Conservation (phyloP, 2,113 vertebrate genomes). For the Bubalus kerabau region DNA sequence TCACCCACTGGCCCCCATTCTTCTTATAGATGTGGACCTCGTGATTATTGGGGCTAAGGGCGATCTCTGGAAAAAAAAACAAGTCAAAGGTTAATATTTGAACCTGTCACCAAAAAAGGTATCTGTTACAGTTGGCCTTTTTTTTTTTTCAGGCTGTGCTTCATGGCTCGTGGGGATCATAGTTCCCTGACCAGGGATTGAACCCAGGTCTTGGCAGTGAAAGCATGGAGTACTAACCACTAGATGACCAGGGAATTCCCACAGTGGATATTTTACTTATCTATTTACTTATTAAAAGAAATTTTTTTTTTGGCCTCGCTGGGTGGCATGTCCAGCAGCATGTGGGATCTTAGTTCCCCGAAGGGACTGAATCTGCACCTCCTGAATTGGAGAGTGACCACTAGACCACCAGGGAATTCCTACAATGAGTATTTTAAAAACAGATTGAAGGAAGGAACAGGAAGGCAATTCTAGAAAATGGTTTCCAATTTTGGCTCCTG, state of each 20-base stretch:
- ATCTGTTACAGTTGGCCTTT: not conserved
- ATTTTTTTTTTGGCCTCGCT: not conserved
- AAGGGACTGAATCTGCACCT: not conserved
- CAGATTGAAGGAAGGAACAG: not conserved
- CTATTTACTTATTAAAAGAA: not conserved
- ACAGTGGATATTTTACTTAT: not conserved
- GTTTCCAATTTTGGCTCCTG: not conserved
- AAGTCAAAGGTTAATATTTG: conserved; percentile 29
- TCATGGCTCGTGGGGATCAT: not conserved
- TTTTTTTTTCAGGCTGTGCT: not conserved
- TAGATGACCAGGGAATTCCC: not conserved
- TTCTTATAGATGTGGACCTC: conserved; percentile 99
- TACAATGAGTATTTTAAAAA: not conserved
- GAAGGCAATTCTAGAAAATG: not conserved
- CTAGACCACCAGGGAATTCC: not conserved
- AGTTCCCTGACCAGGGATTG: not conserved
- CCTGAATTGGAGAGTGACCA: not conserved
- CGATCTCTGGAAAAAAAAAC: conserved; percentile 86
- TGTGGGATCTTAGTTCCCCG: not conserved
- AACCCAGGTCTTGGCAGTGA: not conserved
- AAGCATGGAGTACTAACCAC: not conserved
- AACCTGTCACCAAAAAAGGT: not conserved
- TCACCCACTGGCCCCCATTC: conserved; percentile 95
- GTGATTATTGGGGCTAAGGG: conserved; percentile 98
- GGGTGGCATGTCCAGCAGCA: not conserved